Base-by-base conservation (phyloP, 2,113 vertebrate species). In the Vombatus ursinus region DNA sequence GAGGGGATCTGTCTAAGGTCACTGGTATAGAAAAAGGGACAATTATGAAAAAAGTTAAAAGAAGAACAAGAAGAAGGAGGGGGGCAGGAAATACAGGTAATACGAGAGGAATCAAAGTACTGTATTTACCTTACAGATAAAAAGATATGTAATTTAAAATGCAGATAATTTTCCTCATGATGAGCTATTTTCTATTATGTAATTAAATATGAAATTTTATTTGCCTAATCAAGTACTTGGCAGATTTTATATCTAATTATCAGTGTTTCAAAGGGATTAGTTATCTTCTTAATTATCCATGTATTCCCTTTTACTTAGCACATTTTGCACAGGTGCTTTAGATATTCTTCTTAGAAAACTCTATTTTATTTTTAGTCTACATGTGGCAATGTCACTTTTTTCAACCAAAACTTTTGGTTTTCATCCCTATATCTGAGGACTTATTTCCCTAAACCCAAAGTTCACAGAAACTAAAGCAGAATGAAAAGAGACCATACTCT, bases 171-270 rank as follows among this genome's bases (percentile, higher is more conserved):
- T 95, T 93, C 26, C 51, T 90, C 53, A 91, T 12, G 12, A 61
- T 26, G 57, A 94, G 8, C n/a, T 52, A 4, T 90, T 93, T 95
- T 92, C n/a, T 49, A 89, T 92, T 54, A 68, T 57, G 54, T 50
- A 89, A 47, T 95, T 95, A 90, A 94, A 50, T 95, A 90, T 44
- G 94, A 93, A 96, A 89, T 44, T 3, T 50, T 77, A 89, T 48
- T 96, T 92, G 53, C n/a, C 94, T 94, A 68, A 51, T 94, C 84
- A 91, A 23, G 19, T 90, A 93, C 47, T 91, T 50, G 50, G 61
- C 91, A 96, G 89, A 93, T 93, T 53, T 50, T 94, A 93, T 53
- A 61, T 93, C 31, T 93, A 90, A 90, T 28, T 50, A 12, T 90
- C 23, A 90, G 23, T 50, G 89, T 90, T 25, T 26, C 44, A 50